Evolutionary conservation across 2,888 invertebrate species (phyloP), one percentile per base, ranked within the genome.

Genomic region (Plemyria rubiginata): DNA sequence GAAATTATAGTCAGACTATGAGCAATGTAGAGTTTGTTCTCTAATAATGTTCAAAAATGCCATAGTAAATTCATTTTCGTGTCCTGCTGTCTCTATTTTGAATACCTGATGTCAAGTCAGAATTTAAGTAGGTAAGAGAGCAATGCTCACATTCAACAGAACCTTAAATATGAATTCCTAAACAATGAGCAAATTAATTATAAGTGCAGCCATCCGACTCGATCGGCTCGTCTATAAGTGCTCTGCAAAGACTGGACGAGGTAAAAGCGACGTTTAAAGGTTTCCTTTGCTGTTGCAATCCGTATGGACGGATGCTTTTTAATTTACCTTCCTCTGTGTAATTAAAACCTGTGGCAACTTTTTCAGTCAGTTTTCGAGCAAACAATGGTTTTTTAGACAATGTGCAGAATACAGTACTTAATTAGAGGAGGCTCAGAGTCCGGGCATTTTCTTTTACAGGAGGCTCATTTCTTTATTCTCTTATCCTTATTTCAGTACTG

Each of bases 291-390:
- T 70, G 76, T 76, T 74, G 75, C 83, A 79, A 84, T 85, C 82
- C 79, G 78, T 79, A 81, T 81, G 86, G 84, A 68, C 82, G 84
- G 84, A 73, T 84, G 87, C 86, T 85, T 90, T 91, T 91, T 90
- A 90, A 91, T 90, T 88, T 88, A 87, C 85, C 90, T 85, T 84
- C 79, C 85, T 82, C 84, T 84, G 84, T 87, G 84, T 85, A 88
- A 90, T 90, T 90, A 89, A 90, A 88, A 88, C 75, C 86, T 81
- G 83, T 77, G 82, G 82, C 79, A 78, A 80, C 76, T 78, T 74
- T 50, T 66, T 76, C 76, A 73, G 76, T 71, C 76, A 72, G 76
- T 82, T 85, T 85, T 82, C 75, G 73, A 77, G 64, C 67, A 72
- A 81, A 87, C 86, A 88, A 86, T 83, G 80, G 80, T 74, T 64